Evolutionary conservation across 1,140 invertebrate genomes (phyloP).

Genomic region (Episyrphus balteatus): DNA sequence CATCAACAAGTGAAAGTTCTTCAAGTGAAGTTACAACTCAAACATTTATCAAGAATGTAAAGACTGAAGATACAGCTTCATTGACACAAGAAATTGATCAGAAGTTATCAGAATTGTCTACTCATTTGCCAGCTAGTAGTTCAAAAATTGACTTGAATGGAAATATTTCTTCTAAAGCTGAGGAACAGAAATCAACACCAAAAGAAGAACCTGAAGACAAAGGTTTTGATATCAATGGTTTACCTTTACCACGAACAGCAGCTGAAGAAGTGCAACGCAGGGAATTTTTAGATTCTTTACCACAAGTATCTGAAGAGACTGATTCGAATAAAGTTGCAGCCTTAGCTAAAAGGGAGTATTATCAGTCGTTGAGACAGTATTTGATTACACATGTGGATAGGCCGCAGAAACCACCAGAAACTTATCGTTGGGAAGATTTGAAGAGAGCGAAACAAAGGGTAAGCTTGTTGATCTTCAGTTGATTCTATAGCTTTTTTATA

Average conservation of each 20-base stretch:
- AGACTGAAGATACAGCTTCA: too few relatives aligned
- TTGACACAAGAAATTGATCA: too few relatives aligned
- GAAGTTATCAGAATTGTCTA: too few relatives aligned
- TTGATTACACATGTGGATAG: slow-evolving; percentile 33
- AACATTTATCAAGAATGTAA: too few relatives aligned
- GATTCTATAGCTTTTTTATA: not conserved
- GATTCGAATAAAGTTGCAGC: slow-evolving; percentile 28
- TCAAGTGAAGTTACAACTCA: too few relatives aligned
- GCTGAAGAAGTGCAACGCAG: slow-evolving; percentile 26
- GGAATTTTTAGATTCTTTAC: slow-evolving; percentile 30
- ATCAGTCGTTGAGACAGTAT: slow-evolving; percentile 34
- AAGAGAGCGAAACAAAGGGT: slow-evolving; percentile 40
- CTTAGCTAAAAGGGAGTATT: slow-evolving; percentile 33
- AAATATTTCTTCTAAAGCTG: not conserved
- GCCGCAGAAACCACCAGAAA: slow-evolving; percentile 50
- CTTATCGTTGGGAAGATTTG: slow-evolving; percentile 63
- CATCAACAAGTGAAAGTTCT: too few relatives aligned
- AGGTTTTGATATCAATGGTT: not conserved
- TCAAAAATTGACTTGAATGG: not conserved
- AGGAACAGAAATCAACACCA: not conserved
- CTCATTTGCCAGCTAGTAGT: too few relatives aligned
- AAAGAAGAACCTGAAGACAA: not conserved
- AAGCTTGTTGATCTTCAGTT: slow-evolving; percentile 7
- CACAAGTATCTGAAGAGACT: slow-evolving; percentile 20
- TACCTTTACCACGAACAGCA: slow-evolving; percentile 25